These are phyloP conservation scores for Lasioglossum villosulum DNA, from an alignment of 2,888 invertebrate genomes.

Conservation along the genomic window DNA sequence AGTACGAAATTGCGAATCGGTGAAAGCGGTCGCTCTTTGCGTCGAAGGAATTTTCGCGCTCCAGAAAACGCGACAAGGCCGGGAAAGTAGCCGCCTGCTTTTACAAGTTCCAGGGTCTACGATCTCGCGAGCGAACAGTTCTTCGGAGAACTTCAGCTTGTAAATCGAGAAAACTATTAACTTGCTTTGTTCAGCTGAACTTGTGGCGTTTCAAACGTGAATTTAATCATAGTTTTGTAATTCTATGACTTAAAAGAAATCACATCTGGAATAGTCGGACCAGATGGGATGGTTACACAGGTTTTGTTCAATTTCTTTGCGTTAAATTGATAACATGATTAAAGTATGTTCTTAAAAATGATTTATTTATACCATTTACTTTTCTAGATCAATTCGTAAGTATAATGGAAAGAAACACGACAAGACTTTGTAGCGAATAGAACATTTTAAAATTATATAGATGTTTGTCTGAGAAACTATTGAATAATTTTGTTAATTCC, in stretches of 20 bases:
- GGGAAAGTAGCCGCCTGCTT: background rate
- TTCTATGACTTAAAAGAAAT: background rate
- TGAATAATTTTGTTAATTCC: too few species aligned
- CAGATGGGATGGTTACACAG: too few species aligned
- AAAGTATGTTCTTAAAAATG: too few species aligned
- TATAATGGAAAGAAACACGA: too few species aligned
- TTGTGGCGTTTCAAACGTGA: background rate
- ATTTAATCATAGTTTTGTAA: background rate
- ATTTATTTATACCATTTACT: too few species aligned
- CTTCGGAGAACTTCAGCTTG: background rate
- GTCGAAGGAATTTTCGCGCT: background rate
- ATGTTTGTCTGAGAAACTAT: too few species aligned
- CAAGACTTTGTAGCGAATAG: too few species aligned
- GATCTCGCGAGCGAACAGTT: background rate
- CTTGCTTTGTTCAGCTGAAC: background rate
- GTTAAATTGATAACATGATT: too few species aligned
- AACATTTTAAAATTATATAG: too few species aligned
- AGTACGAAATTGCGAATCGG: slow-evolving; percentile 24
- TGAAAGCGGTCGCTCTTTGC: background rate
- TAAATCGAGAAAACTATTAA: background rate
- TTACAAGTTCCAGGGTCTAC: background rate
- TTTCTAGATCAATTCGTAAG: too few species aligned
- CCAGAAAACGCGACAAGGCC: background rate
- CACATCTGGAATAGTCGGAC: too few species aligned
- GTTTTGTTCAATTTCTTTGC: too few species aligned